These are phyloP conservation scores for Naso thynnoides DNA, from an alignment of 2,797 vertebrate genomes.

Conservation along the genomic window DNA sequence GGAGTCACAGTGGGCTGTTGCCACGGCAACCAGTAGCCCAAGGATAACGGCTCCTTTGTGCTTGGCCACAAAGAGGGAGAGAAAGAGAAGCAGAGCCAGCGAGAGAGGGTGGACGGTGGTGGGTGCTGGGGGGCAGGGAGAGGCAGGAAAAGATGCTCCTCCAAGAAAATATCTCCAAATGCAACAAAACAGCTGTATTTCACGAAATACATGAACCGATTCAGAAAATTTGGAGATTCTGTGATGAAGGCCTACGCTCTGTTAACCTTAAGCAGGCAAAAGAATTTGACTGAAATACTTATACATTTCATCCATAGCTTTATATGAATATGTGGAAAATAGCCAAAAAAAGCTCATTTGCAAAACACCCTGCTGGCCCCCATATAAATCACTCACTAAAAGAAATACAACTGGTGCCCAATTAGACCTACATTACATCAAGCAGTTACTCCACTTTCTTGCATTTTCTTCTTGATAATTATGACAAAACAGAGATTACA, in stretches of 20 bases:
- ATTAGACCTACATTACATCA: slow-evolving; percentile 3
- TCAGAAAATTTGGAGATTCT: slow-evolving; percentile 1
- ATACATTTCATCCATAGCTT: slow-evolving; percentile 14
- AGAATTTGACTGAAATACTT: neutral
- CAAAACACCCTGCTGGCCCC: neutral
- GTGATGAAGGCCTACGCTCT: neutral
- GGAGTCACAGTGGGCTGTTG: slow-evolving; percentile 55
- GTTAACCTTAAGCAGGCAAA: neutral
- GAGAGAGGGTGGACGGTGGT: slow-evolving; percentile 24
- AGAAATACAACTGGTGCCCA: slow-evolving; percentile 13
- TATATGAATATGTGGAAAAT: slow-evolving; percentile 15
- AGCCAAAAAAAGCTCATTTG: neutral
- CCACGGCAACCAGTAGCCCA: slow-evolving; percentile 76
- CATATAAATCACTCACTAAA: neutral
- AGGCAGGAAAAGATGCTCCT: slow-evolving; percentile 48
- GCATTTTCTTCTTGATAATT: slow-evolving; percentile 10
- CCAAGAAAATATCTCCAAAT: slow-evolving; percentile 37
- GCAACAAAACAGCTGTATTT: slow-evolving; percentile 46
- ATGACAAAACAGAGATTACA: neutral
- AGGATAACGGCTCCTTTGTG: slow-evolving; percentile 83
- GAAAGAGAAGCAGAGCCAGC: slow-evolving; percentile 57
- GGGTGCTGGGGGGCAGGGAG: neutral
- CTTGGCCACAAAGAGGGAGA: slow-evolving; percentile 74
- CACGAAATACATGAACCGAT: slow-evolving; percentile 12
- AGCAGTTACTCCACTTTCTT: slow-evolving; percentile 23